Conservation (phyloP, 2,797 vertebrate species). For the Neostethus bicornis region DNA sequence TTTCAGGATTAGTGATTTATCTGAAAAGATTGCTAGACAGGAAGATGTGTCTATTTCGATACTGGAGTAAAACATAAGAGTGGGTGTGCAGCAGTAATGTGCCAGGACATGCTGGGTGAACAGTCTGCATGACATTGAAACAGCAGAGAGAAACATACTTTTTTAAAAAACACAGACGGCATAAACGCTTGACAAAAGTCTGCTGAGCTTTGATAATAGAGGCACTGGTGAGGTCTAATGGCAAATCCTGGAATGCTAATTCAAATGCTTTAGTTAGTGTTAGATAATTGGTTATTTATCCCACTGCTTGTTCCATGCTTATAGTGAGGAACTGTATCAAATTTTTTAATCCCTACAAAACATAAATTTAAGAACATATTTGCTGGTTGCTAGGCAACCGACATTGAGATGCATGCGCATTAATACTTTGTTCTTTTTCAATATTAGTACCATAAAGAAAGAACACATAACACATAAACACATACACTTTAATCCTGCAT, state of each 20-base stretch:
- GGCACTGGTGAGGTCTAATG: too few relatives aligned
- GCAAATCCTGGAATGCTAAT: too few relatives aligned
- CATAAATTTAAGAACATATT: neutral
- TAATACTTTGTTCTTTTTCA: neutral
- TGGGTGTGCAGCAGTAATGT: neutral
- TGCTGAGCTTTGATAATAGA: too few relatives aligned
- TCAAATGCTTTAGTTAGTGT: too few relatives aligned
- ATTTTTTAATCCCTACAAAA: neutral
- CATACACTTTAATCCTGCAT: too few relatives aligned
- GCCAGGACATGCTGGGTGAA: neutral
- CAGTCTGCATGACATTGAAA: too few relatives aligned
- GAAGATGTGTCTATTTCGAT: neutral
- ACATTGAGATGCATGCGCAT: neutral
- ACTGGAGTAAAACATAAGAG: neutral
- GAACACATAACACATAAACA: too few relatives aligned
- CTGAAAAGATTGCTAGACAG: neutral
- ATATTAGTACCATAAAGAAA: too few relatives aligned
- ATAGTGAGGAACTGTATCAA: neutral
- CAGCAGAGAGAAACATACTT: too few relatives aligned
- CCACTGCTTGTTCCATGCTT: neutral
- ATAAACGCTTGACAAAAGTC: too few relatives aligned
- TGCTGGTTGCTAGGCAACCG: conserved; percentile 1
- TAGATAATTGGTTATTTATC: neutral
- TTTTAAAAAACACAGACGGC: too few relatives aligned
- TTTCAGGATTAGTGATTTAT: neutral